A percentile compares a stretch with the other conserved stretches of the same genome.
phyloP scores from a whole-genome alignment of 2,113 vertebrate genomes.

The Muscicapa adusta region DNA sequence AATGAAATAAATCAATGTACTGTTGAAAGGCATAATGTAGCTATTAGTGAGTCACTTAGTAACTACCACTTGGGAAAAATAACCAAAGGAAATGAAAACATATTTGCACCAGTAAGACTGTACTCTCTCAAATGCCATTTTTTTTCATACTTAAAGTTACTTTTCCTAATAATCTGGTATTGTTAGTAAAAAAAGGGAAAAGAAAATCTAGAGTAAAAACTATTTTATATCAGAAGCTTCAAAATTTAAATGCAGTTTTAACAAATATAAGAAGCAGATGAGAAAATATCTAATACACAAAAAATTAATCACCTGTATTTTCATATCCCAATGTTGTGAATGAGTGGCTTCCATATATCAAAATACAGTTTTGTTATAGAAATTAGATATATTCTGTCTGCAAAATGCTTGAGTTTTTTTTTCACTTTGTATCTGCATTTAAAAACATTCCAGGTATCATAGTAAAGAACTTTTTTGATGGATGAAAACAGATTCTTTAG shows the following conservation, averaged over 20 bases:
- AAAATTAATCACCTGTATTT: not conserved
- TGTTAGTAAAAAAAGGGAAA: not conserved
- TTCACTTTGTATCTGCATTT: not conserved
- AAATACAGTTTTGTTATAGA: not conserved
- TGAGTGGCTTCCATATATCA: not conserved
- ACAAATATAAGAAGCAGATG: not conserved
- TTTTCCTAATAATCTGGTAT: not conserved
- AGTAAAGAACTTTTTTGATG: not conserved
- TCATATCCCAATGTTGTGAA: not conserved
- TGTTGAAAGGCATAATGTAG: not conserved
- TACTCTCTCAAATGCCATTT: not conserved
- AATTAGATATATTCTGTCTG: not conserved
- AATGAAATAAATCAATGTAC: not conserved
- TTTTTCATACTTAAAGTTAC: not conserved
- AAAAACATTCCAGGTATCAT: not conserved
- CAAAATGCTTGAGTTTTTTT: not conserved
- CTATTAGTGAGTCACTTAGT: conserved; percentile 21
- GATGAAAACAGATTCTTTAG: not conserved
- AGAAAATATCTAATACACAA: not conserved
- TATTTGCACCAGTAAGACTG: not conserved
- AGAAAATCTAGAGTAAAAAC: not conserved
- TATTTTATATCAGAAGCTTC: not conserved
- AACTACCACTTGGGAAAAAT: not conserved
- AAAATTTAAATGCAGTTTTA: not conserved
- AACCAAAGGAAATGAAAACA: not conserved